phyloP scores from a whole-genome alignment of 2,888 invertebrate genomes.

The Xylota sylvarum region DNA sequence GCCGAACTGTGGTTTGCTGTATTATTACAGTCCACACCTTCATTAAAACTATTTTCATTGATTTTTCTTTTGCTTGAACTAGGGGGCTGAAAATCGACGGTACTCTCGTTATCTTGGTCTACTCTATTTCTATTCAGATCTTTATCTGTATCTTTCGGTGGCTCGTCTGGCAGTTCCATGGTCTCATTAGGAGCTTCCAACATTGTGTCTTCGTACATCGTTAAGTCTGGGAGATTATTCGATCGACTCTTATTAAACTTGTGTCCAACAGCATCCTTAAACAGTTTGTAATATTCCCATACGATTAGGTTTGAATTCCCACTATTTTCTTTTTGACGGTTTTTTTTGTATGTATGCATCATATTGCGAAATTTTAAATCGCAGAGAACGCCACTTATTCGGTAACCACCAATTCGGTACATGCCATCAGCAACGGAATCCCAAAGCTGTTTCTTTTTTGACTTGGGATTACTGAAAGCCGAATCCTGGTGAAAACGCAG shows the following conservation, averaged over 20 bases:
- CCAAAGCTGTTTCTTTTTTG: slow-evolving; percentile 12
- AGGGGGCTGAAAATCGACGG: background rate
- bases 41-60: slow-evolving; percentile 1
- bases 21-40: background rate
- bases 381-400: slow-evolving; percentile 4
- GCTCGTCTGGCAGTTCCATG: background rate
- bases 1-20: background rate
- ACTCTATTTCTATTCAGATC: background rate
- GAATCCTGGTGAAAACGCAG: slow-evolving; percentile 8
- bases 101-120: background rate
- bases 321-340: slow-evolving; percentile 12
- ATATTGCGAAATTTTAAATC: slow-evolving; percentile 20
- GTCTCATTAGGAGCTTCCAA: slow-evolving; percentile 2
- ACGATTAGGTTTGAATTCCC: slow-evolving; percentile 4
- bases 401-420: slow-evolving; percentile 7
- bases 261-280: slow-evolving; percentile 17
- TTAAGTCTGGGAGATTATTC: background rate
- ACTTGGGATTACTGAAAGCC: slow-evolving; percentile 1
- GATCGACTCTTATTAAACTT: background rate
- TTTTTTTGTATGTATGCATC: slow-evolving; percentile 20
- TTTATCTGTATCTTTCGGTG: background rate
- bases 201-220: slow-evolving; percentile 13
- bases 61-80: slow-evolving; percentile 12
- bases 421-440: slow-evolving; percentile 2
- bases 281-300: slow-evolving; percentile 3